Evolutionary conservation across 2,113 vertebrate species (phyloP).

Genomic region (Perca schrenkii): DNA sequence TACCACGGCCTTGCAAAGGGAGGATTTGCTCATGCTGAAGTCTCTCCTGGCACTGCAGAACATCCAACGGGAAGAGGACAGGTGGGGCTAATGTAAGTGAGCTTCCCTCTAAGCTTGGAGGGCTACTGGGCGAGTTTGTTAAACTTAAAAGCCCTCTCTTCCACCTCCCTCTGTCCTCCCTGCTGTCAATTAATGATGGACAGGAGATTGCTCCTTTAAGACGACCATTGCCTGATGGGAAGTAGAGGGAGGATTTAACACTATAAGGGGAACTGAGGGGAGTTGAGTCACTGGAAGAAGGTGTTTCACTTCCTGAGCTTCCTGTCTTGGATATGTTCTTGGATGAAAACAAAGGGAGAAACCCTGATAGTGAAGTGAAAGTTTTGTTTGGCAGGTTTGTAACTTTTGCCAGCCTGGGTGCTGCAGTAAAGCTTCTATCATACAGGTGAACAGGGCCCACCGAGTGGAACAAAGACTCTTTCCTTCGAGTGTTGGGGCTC

Average conservation of each 20-base stretch:
- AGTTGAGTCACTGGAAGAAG: constrained; percentile 76
- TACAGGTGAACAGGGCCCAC: constrained; percentile 63
- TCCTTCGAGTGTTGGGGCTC: constrained; percentile 83
- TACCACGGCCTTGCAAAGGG: constrained; percentile 70
- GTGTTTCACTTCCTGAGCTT: constrained; percentile 67
- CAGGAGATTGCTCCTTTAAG: constrained; percentile 62
- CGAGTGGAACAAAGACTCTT: constrained; percentile 85
- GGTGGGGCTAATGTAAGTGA: constrained; percentile 64
- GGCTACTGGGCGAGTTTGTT: background rate
- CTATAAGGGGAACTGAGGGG: constrained; percentile 64
- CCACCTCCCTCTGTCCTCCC: constrained; percentile 8
- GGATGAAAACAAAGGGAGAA: constrained; percentile 46
- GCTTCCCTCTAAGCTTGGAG: constrained; percentile 22
- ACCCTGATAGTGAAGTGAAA: background rate
- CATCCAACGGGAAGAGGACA: constrained; percentile 69
- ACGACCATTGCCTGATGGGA: constrained; percentile 31
- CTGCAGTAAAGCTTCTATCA: constrained; percentile 52
- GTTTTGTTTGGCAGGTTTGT: constrained; percentile 37
- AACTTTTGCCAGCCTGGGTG: constrained; percentile 36
- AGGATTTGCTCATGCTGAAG: constrained; percentile 77
- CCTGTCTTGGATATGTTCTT: constrained; percentile 65
- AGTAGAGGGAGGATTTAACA: constrained; percentile 35
- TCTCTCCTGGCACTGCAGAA: constrained; percentile 77
- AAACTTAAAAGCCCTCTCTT: constrained; percentile 12
- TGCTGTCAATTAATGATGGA: constrained; percentile 51